Conservation (phyloP, 2,797 vertebrate genomes). For the Bucorvus abyssinicus region DNA sequence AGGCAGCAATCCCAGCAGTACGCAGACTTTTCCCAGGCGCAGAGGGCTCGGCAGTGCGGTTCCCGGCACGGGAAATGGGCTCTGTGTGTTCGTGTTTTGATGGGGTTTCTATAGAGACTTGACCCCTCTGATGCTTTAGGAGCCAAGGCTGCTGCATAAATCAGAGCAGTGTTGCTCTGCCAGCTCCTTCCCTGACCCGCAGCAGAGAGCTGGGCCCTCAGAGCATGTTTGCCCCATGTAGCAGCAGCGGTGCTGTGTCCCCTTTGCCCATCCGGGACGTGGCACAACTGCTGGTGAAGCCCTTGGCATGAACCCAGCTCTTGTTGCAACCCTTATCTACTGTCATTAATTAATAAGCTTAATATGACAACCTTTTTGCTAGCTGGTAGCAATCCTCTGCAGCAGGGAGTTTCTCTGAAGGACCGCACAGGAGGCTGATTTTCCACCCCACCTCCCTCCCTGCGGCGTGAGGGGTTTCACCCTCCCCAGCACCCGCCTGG, state of each 20-base stretch:
- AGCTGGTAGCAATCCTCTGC: not conserved
- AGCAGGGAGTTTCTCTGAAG: not conserved
- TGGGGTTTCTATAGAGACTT: not conserved
- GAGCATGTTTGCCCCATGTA: rapidly evolving
- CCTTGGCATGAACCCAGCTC: not conserved
- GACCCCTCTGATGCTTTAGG: not conserved
- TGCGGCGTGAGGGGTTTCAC: not conserved
- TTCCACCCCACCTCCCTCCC: not conserved
- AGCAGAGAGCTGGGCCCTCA: not conserved
- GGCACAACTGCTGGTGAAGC: not conserved
- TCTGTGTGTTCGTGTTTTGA: not conserved
- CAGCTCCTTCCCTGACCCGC: rapidly evolving
- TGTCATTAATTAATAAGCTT: not conserved
- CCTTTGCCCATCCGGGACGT: rapidly evolving
- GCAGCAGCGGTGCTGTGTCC: not conserved
- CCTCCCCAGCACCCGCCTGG: not conserved
- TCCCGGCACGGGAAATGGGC: not conserved
- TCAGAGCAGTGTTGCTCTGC: not conserved
- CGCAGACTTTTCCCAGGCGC: not conserved
- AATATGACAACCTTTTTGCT: not conserved
- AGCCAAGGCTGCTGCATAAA: not conserved
- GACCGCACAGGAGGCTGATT: not conserved
- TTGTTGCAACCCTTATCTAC: not conserved
- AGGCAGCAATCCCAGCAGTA: not conserved
- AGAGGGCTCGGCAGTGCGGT: rapidly evolving